Base-by-base conservation (phyloP, 2,113 vertebrate genomes). In the Halichoeres trimaculatus region DNA sequence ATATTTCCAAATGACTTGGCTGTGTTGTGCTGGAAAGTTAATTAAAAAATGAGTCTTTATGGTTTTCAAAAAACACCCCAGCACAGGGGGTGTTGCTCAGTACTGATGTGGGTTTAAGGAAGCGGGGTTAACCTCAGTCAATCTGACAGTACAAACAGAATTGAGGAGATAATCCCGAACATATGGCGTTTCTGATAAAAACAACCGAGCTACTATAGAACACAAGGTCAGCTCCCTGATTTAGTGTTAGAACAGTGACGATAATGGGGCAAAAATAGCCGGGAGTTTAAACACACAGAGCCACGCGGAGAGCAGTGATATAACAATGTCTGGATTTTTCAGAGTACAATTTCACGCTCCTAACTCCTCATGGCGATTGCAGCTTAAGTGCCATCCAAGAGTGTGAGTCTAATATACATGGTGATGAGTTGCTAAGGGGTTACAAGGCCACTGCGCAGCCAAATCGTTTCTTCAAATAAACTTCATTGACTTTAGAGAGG, bases 261-360 rank as follows among this genome's bases (percentile, higher is more conserved):
- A 83, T 80, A 81, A 87, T 78, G 61, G 38, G 30, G 10, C 3
- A 38, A 59, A 83, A 89, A 69, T 51, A 76, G 74, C 70, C 17
- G 7, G 16, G 65, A 85, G 71, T 84, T 85, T 74, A 74, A 87
- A 83, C 72, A 67, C 54, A 50, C 50, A 53, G 60, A 34, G 73
- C 56, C 76, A 74, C 0, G 5, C 59, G 68, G 23, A 83, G 57
- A 70, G 80, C 71, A 48, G 70, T 43, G 65, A 80, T 79, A 79
- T 17, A 78, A 75, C 85, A 73, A 63, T 76, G 73, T 84, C 51
- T 20, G 80, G 81, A 80, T 70, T 85, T 80, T 80, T 70, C 47
- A 87, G 80, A 85, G 80, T 68, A 78, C 85, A 90, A 91, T 91
- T 91, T 92, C 91, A 92, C 69, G 83, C 61, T 84, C 61, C 68